These are phyloP conservation scores for Mobula birostris DNA, from an alignment of 2,113 vertebrate species.

Conservation along the genomic window DNA sequence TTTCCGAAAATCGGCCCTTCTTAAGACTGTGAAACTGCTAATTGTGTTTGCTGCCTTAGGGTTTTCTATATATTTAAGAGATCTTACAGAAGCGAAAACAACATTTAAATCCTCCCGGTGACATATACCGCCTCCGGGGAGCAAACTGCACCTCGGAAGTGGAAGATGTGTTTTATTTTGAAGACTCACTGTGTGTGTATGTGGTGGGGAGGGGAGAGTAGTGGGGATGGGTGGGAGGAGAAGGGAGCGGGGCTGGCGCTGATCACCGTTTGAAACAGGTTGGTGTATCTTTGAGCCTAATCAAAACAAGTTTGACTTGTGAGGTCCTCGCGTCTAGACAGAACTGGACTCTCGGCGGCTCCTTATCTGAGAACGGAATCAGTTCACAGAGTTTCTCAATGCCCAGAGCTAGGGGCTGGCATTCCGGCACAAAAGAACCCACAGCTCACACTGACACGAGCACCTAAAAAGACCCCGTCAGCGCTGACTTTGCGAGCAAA, in stretches of 20 bases:
- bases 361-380: slow-evolving; percentile 72
- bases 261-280: slow-evolving; percentile 48
- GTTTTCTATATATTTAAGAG: slow-evolving; percentile 10
- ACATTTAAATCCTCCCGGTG: slow-evolving; percentile 25
- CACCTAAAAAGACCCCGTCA: slow-evolving; percentile 2
- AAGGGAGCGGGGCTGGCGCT: slow-evolving; percentile 41
- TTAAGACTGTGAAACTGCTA: slow-evolving; percentile 29
- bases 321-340: slow-evolving; percentile 75
- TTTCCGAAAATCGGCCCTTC: slow-evolving; percentile 2
- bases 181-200: neutral
- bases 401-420: slow-evolving; percentile 54
- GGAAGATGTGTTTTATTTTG: slow-evolving; percentile 24
- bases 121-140: slow-evolving; percentile 23
- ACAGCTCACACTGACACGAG: neutral
- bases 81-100: slow-evolving; percentile 34
- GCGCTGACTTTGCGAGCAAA: neutral
- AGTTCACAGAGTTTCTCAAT: slow-evolving; percentile 61
- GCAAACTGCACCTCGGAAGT: slow-evolving; percentile 29
- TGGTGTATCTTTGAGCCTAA: slow-evolving; percentile 66
- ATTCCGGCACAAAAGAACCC: slow-evolving; percentile 34
- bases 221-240: slow-evolving; percentile 7
- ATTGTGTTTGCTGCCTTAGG: slow-evolving; percentile 24
- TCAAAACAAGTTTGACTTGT: slow-evolving; percentile 76
- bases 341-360: slow-evolving; percentile 68
- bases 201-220: too few relatives aligned